A percentile compares a stretch with the other conserved stretches of the same genome.
Evolutionary conservation across 2,113 vertebrate species (phyloP).

Genomic region (Python bivittatus): DNA sequence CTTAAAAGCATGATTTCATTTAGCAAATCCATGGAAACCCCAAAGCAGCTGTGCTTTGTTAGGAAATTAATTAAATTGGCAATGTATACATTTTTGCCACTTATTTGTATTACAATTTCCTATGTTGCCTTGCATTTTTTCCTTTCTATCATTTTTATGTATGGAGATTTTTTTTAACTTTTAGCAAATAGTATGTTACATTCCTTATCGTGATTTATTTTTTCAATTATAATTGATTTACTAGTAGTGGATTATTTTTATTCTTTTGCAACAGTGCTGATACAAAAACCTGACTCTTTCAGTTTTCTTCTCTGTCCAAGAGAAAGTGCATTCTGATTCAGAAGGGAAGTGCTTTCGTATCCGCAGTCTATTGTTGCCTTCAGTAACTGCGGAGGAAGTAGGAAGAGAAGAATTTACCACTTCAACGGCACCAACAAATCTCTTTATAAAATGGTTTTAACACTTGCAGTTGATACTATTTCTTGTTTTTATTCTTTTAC

Average conservation of each 20-base stretch:
- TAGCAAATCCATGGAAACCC: slow-evolving; percentile 74
- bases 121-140: slow-evolving; percentile 70
- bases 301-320: slow-evolving; percentile 62
- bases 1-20: slow-evolving; percentile 78
- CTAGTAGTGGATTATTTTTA: slow-evolving; percentile 32
- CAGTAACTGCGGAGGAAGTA: slow-evolving; percentile 38
- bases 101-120: slow-evolving; percentile 61
- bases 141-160: slow-evolving; percentile 57
- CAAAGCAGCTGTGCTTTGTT: slow-evolving; percentile 78
- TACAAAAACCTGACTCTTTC: slow-evolving; percentile 34
- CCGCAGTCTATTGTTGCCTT: background rate
- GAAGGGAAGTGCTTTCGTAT: slow-evolving; percentile 38
- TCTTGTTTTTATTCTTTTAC: background rate
- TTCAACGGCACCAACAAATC: slow-evolving; percentile 2
- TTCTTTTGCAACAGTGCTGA: slow-evolving; percentile 46
- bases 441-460: background rate
- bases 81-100: slow-evolving; percentile 76
- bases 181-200: slow-evolving; percentile 40
- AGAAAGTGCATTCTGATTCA: slow-evolving; percentile 44
- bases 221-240: slow-evolving; percentile 12
- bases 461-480: background rate
- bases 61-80: slow-evolving; percentile 81
- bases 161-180: slow-evolving; percentile 37
- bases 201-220: background rate
- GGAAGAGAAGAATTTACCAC: slow-evolving; percentile 31